These are phyloP conservation scores for Conus canariensis DNA, from an alignment of 2,888 invertebrate genomes.

Conservation along the genomic window DNA sequence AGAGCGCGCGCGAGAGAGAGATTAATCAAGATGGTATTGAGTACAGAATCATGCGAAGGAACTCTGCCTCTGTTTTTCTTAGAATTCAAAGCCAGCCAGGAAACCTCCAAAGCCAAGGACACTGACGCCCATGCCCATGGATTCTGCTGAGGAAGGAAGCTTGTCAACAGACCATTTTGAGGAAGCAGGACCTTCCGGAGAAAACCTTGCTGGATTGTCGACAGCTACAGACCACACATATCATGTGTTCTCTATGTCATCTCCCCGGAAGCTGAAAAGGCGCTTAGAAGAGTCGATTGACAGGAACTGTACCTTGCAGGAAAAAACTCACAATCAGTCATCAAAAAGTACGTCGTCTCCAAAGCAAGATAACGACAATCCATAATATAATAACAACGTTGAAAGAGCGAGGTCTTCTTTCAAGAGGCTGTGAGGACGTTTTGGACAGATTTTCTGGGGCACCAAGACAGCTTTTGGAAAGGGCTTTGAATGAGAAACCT, in stretches of 20 bases:
- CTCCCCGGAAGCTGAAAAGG: conserved; percentile 29
- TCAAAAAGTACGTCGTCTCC: conserved; percentile 2
- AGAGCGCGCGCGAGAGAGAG: no score
- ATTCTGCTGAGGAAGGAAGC: neutral
- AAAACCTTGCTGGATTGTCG: neutral
- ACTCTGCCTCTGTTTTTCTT: neutral
- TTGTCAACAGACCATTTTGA: neutral
- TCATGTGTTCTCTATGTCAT: neutral
- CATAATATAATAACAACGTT: neutral
- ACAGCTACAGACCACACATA: conserved; percentile 4
- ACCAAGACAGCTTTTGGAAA: conserved; percentile 7
- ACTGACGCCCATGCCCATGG: neutral
- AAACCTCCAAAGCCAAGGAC: no score
- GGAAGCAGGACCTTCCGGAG: neutral
- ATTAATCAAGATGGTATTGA: neutral
- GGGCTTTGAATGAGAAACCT: conserved; percentile 4
- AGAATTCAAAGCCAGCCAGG: no score
- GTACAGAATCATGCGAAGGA: neutral
- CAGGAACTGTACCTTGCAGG: neutral
- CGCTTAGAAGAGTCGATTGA: neutral
- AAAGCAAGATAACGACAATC: neutral
- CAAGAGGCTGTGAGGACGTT: neutral
- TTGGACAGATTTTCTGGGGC: conserved; percentile 28
- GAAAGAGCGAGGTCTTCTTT: conserved; percentile 3
- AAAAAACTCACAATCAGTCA: conserved; percentile 27